Evolutionary conservation across 1,140 invertebrate genomes (phyloP).

Genomic region (Gonioctena quinquepunctata): DNA sequence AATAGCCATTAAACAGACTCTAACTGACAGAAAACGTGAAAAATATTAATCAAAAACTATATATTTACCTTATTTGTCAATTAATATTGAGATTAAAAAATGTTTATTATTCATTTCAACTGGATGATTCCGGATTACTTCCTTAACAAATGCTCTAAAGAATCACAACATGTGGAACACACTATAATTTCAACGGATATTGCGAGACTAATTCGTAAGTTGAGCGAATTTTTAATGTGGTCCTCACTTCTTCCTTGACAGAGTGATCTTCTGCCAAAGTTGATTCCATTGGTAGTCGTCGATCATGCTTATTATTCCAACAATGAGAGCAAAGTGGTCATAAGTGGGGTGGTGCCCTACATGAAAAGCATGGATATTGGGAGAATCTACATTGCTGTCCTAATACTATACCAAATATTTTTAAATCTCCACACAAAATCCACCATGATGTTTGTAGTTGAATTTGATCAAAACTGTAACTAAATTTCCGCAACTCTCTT

Average conservation of each 20-base stretch:
- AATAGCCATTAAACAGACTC: background rate
- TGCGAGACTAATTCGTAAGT: background rate
- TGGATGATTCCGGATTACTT: background rate
- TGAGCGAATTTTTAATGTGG: background rate
- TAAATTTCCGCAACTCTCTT: too few relatives aligned
- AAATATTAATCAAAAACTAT: background rate
- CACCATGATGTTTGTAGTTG: too few relatives aligned
- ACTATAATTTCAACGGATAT: background rate
- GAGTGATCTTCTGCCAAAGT: background rate
- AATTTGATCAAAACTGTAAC: too few relatives aligned
- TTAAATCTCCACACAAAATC: too few relatives aligned
- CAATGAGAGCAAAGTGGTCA: background rate
- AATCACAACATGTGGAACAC: background rate
- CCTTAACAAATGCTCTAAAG: background rate
- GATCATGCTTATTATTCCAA: background rate
- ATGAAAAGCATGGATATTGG: too few relatives aligned
- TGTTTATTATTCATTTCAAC: background rate
- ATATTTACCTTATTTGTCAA: background rate
- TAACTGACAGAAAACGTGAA: background rate
- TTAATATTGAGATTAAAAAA: background rate
- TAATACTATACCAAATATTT: too few relatives aligned
- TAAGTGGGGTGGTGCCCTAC: background rate
- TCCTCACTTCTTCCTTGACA: background rate
- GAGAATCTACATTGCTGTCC: too few relatives aligned
- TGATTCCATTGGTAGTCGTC: background rate